Conservation (phyloP, 1,140 invertebrate species). For the Penaeus vannamei region DNA sequence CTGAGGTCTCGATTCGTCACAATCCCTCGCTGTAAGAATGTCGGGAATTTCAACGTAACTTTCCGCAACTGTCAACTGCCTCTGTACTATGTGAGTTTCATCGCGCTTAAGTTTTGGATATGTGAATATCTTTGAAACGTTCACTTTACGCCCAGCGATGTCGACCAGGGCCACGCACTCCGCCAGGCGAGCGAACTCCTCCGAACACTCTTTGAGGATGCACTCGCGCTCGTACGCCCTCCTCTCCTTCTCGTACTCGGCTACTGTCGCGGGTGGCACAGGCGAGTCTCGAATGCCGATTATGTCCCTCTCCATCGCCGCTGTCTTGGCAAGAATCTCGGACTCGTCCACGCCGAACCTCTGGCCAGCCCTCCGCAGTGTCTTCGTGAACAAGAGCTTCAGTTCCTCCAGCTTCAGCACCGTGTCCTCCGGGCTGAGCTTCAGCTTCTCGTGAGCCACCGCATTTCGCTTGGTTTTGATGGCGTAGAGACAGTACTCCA, state of each 20-base stretch:
- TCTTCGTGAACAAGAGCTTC: conserved; percentile 31
- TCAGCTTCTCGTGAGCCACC: conserved; percentile 56
- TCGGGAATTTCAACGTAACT: conserved; percentile 41
- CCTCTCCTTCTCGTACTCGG: conserved; percentile 48
- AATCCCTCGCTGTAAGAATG: conserved; percentile 26
- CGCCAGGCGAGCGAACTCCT: neutral
- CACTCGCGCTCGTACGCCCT: conserved; percentile 2
- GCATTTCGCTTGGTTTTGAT: conserved; percentile 59
- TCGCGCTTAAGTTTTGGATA: conserved; percentile 40
- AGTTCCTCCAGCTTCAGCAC: conserved; percentile 38
- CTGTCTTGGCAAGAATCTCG: conserved; percentile 1
- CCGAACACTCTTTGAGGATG: conserved; percentile 38
- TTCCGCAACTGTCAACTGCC: conserved; percentile 35
- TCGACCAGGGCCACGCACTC: conserved; percentile 25
- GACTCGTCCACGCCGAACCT: neutral
- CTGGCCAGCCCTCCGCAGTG: conserved; percentile 48
- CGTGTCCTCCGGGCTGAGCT: conserved; percentile 35
- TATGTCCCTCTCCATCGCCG: conserved; percentile 3
- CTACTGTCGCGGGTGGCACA: conserved; percentile 41
- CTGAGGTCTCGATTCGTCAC: conserved; percentile 47
- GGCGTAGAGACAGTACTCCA: conserved; percentile 55
- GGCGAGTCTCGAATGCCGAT: conserved; percentile 49
- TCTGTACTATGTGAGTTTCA: conserved; percentile 48
- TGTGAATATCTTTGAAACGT: conserved; percentile 26
- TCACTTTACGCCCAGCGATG: conserved; percentile 37